These are phyloP conservation scores for Pavo muticus DNA, from an alignment of 2,113 vertebrate genomes.

Conservation along the genomic window DNA sequence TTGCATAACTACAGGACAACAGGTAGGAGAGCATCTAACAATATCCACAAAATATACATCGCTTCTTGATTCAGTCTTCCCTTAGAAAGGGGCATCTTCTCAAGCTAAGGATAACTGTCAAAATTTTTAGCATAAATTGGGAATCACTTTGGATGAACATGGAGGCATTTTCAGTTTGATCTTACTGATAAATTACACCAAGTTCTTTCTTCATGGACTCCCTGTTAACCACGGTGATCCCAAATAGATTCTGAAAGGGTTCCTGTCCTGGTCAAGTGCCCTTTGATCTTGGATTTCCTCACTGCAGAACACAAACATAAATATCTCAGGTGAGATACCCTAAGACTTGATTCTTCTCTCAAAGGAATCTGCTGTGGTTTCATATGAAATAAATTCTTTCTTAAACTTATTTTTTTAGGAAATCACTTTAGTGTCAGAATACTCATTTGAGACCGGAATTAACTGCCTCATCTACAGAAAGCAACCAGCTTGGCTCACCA, in stretches of 20 bases:
- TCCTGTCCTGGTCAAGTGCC: neutral
- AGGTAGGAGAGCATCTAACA: slow-evolving; percentile 61
- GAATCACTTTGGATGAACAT: neutral
- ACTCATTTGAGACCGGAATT: neutral
- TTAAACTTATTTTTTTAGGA: neutral
- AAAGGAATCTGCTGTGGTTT: neutral
- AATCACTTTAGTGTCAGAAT: neutral
- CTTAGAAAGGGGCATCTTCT: neutral
- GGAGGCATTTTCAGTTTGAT: slow-evolving; percentile 9
- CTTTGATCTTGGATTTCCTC: neutral
- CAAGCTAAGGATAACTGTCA: neutral
- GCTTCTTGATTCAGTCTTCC: neutral
- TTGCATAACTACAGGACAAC: slow-evolving; percentile 64
- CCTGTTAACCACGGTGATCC: neutral
- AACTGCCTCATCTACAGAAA: slow-evolving; percentile 15
- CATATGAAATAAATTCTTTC: neutral
- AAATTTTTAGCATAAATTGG: slow-evolving; percentile 5
- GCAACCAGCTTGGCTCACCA: neutral
- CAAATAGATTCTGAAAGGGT: neutral
- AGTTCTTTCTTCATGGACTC: slow-evolving; percentile 17
- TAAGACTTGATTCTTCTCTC: neutral
- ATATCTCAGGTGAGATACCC: neutral
- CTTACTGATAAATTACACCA: neutral
- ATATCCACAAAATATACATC: neutral
- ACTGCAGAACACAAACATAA: neutral